Percentiles rank a stretch among this genome's conserved stretches.
These are phyloP conservation scores for Apis cerana DNA, from an alignment of 1,140 invertebrate genomes.

Conservation along the genomic window DNA sequence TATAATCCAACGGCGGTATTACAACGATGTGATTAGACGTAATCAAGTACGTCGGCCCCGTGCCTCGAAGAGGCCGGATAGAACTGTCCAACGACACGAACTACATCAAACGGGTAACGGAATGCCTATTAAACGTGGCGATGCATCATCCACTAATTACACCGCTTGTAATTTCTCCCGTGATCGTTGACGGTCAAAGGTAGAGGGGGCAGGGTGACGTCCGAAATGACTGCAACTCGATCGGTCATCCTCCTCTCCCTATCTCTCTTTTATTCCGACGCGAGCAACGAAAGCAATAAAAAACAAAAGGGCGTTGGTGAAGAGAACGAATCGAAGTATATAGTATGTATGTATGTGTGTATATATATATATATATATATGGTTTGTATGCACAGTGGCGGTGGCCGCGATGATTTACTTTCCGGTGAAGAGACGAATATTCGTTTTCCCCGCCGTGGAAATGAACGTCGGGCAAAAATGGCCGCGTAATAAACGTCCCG, in stretches of 20 bases:
- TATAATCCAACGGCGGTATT: slow-evolving; percentile 1
- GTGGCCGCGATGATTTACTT: slow-evolving; percentile 19
- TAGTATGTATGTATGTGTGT: too few species aligned
- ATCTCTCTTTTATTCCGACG: too few species aligned
- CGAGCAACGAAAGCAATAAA: not conserved
- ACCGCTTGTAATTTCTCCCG: slow-evolving; percentile 20
- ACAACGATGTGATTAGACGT: slow-evolving; percentile 32
- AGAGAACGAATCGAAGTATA: too few species aligned
- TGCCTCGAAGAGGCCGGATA: slow-evolving; percentile 30
- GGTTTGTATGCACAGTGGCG: not conserved
- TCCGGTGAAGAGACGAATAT: slow-evolving; percentile 29
- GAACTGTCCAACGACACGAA: slow-evolving; percentile 31
- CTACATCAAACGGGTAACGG: slow-evolving; percentile 39
- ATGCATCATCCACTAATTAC: slow-evolving; percentile 44
- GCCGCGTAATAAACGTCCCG: slow-evolving; percentile 50
- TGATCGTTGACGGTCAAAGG: slow-evolving; percentile 15
- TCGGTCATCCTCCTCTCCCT: not conserved
- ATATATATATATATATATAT: too few species aligned
- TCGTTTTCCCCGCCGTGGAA: not conserved
- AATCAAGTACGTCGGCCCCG: slow-evolving; percentile 17
- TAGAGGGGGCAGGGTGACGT: not conserved
- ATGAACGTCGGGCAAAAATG: slow-evolving; percentile 18
- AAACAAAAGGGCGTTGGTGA: not conserved
- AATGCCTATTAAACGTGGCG: slow-evolving; percentile 37
- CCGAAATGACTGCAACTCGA: not conserved